A percentile compares a stretch with the other conserved stretches of the same genome.
phyloP scores from a whole-genome alignment of 2,888 invertebrate species.

The Chrysolina haemoptera region DNA sequence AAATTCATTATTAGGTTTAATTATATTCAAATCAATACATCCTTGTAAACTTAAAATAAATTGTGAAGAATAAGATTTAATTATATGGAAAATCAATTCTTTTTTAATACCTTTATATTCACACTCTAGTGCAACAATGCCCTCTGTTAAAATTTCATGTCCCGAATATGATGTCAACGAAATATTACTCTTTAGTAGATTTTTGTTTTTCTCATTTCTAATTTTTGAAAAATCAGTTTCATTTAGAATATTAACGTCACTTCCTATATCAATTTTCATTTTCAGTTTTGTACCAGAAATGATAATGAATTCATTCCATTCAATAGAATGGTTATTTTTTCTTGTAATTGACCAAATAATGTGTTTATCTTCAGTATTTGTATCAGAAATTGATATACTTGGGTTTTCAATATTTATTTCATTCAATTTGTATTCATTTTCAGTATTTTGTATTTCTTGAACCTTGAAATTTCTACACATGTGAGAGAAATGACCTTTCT shows the following conservation, averaged over 20 bases:
- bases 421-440: no score
- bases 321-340: not conserved
- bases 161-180: not conserved
- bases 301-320: not conserved
- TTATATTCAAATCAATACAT: not conserved
- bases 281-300: not conserved
- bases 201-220: not conserved
- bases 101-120: constrained; percentile 1
- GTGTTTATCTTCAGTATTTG: not conserved
- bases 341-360: not conserved
- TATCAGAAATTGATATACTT: not conserved
- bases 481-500: no score
- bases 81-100: not conserved
- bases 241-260: not conserved
- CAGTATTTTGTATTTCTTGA: no score
- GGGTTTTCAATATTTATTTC: no score
- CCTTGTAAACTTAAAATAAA: not conserved
- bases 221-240: not conserved
- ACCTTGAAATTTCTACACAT: no score
- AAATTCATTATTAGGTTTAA: not conserved
- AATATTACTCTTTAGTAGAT: not conserved
- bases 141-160: not conserved
- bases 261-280: not conserved
- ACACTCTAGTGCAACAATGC: not conserved
- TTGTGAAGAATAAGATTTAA: not conserved